Evolutionary conservation across 2,113 vertebrate species (phyloP).

Genomic region (Nothoprocta perdicaria): DNA sequence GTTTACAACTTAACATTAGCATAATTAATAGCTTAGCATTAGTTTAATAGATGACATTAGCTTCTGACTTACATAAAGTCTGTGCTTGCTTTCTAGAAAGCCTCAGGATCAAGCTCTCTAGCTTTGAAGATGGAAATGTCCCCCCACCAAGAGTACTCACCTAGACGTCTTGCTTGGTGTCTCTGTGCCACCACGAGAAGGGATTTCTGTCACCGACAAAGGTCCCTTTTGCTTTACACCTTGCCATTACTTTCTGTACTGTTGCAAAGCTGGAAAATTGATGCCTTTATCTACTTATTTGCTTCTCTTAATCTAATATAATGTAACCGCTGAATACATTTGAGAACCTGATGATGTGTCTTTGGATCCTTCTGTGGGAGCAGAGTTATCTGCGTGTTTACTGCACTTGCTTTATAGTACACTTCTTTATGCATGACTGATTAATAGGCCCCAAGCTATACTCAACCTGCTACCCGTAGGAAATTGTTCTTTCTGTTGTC

Average conservation of each 20-base stretch:
- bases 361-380: not conserved
- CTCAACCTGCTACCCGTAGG: constrained; percentile 56
- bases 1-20: no score
- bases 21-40: not conserved
- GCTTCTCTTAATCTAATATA: rapidly evolving
- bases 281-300: rapidly evolving
- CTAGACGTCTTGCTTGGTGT: not conserved
- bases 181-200: not conserved
- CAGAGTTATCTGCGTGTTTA: not conserved
- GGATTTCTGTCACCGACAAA: not conserved
- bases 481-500: constrained; percentile 46
- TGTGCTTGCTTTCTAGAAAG: not conserved
- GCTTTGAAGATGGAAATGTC: not conserved
- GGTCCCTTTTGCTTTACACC: not conserved
- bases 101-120: not conserved
- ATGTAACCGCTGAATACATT: not conserved
- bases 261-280: not conserved
- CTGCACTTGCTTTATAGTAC: constrained; percentile 8
- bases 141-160: not conserved
- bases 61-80: not conserved
- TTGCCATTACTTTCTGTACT: not conserved
- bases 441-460: constrained; percentile 46
- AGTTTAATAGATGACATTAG: not conserved
- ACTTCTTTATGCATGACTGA: constrained; percentile 45
- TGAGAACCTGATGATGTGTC: not conserved